Evolutionary conservation across 1,140 invertebrate genomes (phyloP).

Genomic region (Saccostrea echinata): DNA sequence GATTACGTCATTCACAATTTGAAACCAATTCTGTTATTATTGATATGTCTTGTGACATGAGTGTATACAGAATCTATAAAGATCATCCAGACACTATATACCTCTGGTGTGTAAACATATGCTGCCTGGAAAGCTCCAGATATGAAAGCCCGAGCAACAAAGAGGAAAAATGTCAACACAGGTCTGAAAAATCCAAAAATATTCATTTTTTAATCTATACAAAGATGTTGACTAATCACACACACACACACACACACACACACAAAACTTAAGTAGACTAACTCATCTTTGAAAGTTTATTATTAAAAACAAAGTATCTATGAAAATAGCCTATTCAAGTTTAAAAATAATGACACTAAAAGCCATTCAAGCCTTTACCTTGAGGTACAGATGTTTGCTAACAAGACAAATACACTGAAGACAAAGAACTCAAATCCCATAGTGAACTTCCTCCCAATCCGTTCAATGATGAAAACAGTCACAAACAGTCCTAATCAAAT

Average conservation of each 20-base stretch:
- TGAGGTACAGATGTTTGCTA: conserved; percentile 88
- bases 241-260: too few species aligned
- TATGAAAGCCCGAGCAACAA: conserved; percentile 94
- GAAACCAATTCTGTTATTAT: too few species aligned
- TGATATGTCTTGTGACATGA: too few species aligned
- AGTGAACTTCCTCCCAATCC: conserved; percentile 93
- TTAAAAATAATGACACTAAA: neutral
- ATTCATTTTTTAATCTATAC: neutral
- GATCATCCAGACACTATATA: conserved; percentile 71
- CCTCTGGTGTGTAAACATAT: conserved; percentile 77
- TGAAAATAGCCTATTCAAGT: neutral
- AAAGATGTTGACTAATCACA: too few species aligned
- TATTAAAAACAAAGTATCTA: neutral
- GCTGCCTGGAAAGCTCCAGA: conserved; percentile 82
- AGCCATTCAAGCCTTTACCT: conserved; percentile 83
- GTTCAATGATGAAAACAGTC: conserved; percentile 94
- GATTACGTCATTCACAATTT: too few species aligned
- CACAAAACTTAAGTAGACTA: neutral
- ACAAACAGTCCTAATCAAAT: conserved; percentile 90
- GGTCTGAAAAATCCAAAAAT: conserved; percentile 80
- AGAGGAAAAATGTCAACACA: conserved; percentile 91
- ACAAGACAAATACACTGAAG: conserved; percentile 90
- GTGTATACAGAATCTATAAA: too few species aligned
- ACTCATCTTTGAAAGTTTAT: neutral
- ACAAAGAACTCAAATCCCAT: conserved; percentile 96